Percentiles rank a stretch among this genome's conserved stretches.
Conservation (phyloP, 2,888 invertebrate genomes). For the Orthosia gracilis region DNA sequence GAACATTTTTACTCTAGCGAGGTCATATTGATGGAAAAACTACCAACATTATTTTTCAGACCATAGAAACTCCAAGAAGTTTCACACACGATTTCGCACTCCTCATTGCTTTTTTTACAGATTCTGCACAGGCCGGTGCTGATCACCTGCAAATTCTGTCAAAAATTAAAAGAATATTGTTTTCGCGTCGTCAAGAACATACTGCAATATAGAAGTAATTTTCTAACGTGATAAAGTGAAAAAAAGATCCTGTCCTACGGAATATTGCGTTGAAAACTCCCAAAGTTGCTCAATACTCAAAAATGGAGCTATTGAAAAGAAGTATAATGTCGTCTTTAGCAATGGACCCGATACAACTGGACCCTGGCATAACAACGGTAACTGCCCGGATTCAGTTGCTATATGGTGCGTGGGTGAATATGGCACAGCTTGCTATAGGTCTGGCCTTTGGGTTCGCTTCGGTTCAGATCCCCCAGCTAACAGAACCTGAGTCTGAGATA, state of each 20-base stretch:
- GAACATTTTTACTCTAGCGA: too few relatives aligned
- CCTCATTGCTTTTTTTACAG: background rate
- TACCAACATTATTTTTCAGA: too few relatives aligned
- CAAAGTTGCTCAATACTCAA: background rate
- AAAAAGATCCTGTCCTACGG: background rate
- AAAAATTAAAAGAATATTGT: background rate
- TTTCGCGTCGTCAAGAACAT: background rate
- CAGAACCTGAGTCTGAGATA: conserved; percentile 81
- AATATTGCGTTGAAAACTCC: background rate
- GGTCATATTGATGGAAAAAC: too few relatives aligned
- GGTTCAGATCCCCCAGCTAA: conserved; percentile 91
- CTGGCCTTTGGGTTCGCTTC: conserved; percentile 92
- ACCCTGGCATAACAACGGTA: conserved; percentile 76
- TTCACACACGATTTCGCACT: too few relatives aligned
- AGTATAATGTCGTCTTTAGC: background rate
- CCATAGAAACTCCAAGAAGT: too few relatives aligned
- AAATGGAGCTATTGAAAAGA: background rate
- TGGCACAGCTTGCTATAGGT: conserved; percentile 91
- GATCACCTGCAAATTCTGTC: background rate
- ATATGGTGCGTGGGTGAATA: conserved; percentile 84
- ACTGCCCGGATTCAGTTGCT: conserved; percentile 78
- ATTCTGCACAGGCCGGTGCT: background rate
- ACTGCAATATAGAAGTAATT: conserved; percentile 8
- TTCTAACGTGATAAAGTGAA: background rate
- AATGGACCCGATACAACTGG: conserved; percentile 43